Conservation (phyloP, 2,797 vertebrate genomes). For the Pseudomugil gertrudae region DNA sequence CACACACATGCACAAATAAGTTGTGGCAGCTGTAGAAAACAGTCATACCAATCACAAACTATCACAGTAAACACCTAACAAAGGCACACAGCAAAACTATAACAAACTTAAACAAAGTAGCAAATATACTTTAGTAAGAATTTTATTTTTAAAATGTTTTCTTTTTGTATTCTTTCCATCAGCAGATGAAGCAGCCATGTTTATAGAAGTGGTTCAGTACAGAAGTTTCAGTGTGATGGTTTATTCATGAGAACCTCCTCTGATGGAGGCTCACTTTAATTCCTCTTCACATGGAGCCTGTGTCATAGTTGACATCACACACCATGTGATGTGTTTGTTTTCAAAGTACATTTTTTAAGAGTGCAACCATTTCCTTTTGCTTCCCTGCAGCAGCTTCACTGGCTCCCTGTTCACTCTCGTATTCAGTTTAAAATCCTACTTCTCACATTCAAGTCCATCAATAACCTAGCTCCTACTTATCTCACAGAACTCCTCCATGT, state of each 20-base stretch:
- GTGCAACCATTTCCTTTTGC: constrained; percentile 42
- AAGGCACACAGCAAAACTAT: constrained; percentile 24
- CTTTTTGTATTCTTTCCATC: constrained; percentile 29
- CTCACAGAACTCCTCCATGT: too few species aligned
- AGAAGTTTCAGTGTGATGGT: constrained; percentile 65
- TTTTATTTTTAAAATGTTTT: background rate
- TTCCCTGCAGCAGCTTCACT: too few species aligned
- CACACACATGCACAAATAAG: constrained; percentile 22
- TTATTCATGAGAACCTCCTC: constrained; percentile 74
- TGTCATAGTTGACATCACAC: constrained; percentile 56
- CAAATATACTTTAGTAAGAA: constrained; percentile 15
- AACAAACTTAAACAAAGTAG: background rate
- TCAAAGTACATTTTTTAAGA: constrained; percentile 67
- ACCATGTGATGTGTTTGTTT: constrained; percentile 61
- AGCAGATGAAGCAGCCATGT: constrained; percentile 48
- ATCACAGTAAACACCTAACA: constrained; percentile 8
- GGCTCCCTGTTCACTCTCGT: too few species aligned
- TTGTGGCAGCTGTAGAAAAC: constrained; percentile 7
- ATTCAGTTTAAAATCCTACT: too few species aligned
- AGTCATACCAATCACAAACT: constrained; percentile 1
- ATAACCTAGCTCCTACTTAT: too few species aligned
- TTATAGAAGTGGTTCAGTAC: constrained; percentile 45
- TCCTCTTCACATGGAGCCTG: constrained; percentile 65
- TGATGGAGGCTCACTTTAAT: constrained; percentile 54
- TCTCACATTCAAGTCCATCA: too few species aligned